Conservation (phyloP, 2,888 invertebrate species). For the Gibbula magus region DNA sequence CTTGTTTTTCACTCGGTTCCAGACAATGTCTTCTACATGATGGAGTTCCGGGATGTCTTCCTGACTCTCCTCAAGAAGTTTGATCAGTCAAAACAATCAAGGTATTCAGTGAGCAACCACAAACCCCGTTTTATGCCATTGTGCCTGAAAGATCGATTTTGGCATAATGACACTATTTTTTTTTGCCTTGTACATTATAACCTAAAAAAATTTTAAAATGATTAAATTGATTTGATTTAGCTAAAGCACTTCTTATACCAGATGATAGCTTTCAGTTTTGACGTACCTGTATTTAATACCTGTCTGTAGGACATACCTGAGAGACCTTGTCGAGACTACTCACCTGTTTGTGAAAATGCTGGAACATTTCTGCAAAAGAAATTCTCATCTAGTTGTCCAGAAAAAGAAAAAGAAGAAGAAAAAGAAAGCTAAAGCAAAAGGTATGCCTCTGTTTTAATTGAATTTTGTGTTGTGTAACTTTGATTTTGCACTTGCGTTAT, state of each 20-base stretch:
- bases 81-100: slow-evolving; percentile 90
- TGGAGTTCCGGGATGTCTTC: slow-evolving; percentile 94
- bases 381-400: slow-evolving; percentile 69
- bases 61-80: slow-evolving; percentile 87
- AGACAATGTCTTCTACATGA: slow-evolving; percentile 84
- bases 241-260: too few relatives aligned
- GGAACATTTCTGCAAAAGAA: slow-evolving; percentile 79
- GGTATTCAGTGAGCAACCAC: slow-evolving; percentile 77
- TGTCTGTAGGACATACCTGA: slow-evolving; percentile 83
- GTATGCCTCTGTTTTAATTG: slow-evolving; percentile 33
- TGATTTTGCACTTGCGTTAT: too few relatives aligned
- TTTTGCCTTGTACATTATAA: too few relatives aligned
- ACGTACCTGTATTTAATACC: neutral
- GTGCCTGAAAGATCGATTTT: too few relatives aligned
- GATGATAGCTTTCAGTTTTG: too few relatives aligned
- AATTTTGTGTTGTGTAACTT: too few relatives aligned
- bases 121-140: too few relatives aligned
- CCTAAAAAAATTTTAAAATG: too few relatives aligned
- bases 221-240: too few relatives aligned
- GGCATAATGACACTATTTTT: too few relatives aligned
- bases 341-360: slow-evolving; percentile 94
- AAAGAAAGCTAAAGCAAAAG: slow-evolving; percentile 78
- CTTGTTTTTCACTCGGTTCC: slow-evolving; percentile 35
- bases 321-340: slow-evolving; percentile 90
- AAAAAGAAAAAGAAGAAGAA: slow-evolving; percentile 63